Conservation (phyloP, 2,797 vertebrate species). For the Thaleichthys pacificus region DNA sequence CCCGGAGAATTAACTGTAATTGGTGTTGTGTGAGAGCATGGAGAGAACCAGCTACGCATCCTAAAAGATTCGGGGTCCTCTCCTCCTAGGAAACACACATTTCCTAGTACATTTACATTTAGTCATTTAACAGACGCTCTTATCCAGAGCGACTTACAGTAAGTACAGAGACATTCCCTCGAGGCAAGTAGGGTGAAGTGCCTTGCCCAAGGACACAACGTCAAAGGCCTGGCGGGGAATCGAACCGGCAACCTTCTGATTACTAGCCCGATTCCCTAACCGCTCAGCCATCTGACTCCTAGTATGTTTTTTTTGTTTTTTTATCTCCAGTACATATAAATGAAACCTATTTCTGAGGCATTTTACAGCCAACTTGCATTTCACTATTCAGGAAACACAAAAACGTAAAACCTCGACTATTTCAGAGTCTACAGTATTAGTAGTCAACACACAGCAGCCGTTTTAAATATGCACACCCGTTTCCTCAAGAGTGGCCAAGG, state of each 20-base stretch:
- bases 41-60: slow-evolving; percentile 12
- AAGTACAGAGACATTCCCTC: too few relatives aligned
- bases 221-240: too few relatives aligned
- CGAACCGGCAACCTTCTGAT: too few relatives aligned
- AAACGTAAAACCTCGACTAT: background rate
- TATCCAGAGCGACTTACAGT: too few relatives aligned
- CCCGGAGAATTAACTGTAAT: slow-evolving; percentile 26
- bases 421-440: background rate
- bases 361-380: background rate
- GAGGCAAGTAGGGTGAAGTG: too few relatives aligned
- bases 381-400: background rate
- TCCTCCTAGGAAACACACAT: background rate
- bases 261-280: too few relatives aligned
- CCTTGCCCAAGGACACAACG: too few relatives aligned
- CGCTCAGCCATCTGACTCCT: too few relatives aligned
- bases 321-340: background rate
- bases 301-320: background rate
- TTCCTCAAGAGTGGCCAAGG: background rate
- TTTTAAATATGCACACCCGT: too few relatives aligned
- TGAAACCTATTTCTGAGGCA: background rate
- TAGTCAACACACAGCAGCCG: background rate
- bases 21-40: slow-evolving; percentile 17
- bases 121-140: too few relatives aligned
- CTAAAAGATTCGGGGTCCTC: slow-evolving; percentile 2
- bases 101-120: too few relatives aligned